A percentile compares a stretch with the other conserved stretches of the same genome.
phyloP scores from a whole-genome alignment of 2,888 invertebrate species.

The Lepidocyrtinus sp. region DNA sequence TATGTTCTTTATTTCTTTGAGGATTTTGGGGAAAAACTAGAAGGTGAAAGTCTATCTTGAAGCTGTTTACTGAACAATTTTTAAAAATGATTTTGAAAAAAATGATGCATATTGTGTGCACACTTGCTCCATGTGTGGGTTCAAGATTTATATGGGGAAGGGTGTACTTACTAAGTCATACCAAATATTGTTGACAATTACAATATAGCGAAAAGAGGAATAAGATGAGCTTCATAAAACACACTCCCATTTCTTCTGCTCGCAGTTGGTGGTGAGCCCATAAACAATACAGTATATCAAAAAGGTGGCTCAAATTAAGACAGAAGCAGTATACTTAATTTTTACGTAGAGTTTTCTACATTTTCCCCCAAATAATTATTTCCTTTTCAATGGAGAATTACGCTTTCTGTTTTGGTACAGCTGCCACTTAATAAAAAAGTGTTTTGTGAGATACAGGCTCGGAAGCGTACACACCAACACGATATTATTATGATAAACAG shows the following conservation, averaged over 20 bases:
- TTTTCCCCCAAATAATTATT: too few species aligned
- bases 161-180: not conserved
- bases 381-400: too few species aligned
- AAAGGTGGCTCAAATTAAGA: constrained; percentile 1
- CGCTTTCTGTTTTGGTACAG: not conserved
- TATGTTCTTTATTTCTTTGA: not conserved
- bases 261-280: not conserved
- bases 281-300: not conserved
- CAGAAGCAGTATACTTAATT: not conserved
- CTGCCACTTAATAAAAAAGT: not conserved
- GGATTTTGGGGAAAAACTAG: not conserved
- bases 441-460: not conserved
- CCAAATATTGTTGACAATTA: not conserved
- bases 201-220: constrained; percentile 1
- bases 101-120: not conserved
- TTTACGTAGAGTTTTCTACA: not conserved
- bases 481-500: constrained; percentile 59
- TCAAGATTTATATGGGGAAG: not conserved
- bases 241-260: not conserved
- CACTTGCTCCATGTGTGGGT: constrained; percentile 3
- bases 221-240: not conserved
- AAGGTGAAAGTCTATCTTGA: not conserved
- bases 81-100: not conserved
- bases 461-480: constrained; percentile 38
- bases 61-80: not conserved